Evolutionary conservation across 2,888 invertebrate species (phyloP).

Genomic region (Coecobrya sp.): DNA sequence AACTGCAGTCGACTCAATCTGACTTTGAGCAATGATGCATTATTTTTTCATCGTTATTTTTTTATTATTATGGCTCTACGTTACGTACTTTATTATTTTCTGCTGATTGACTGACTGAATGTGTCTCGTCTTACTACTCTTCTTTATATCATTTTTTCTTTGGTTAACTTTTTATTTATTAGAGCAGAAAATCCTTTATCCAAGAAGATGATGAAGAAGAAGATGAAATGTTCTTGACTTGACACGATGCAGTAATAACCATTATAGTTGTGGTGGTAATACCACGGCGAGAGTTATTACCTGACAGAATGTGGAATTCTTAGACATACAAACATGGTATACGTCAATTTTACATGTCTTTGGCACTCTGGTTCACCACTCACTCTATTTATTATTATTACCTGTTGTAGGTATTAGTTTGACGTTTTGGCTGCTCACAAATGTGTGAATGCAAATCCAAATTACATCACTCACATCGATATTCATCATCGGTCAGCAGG

Average conservation of each 20-base stretch:
- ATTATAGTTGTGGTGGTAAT: background rate
- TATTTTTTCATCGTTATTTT: slow-evolving; percentile 17
- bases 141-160: slow-evolving; percentile 2
- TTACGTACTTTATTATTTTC: background rate
- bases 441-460: slow-evolving; percentile 49
- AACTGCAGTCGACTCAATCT: slow-evolving; percentile 41
- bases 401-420: slow-evolving; percentile 34
- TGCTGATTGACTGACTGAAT: background rate
- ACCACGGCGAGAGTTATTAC: slow-evolving; percentile 13
- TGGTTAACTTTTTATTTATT: slow-evolving; percentile 34
- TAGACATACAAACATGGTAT: background rate
- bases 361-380: background rate
- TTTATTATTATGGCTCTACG: background rate
- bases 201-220: background rate
- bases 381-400: slow-evolving; percentile 32
- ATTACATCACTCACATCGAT: slow-evolving; percentile 63
- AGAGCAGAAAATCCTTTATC: slow-evolving; percentile 53
- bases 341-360: background rate
- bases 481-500: slow-evolving; percentile 46
- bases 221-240: slow-evolving; percentile 9
- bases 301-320: slow-evolving; percentile 5
- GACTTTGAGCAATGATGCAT: slow-evolving; percentile 56
- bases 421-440: slow-evolving; percentile 20
- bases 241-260: slow-evolving; percentile 46
- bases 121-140: background rate